Evolutionary conservation across 2,797 vertebrate species (phyloP), one percentile per base, ranked within the genome.

Genomic region (Lindbergichthys nudifrons): DNA sequence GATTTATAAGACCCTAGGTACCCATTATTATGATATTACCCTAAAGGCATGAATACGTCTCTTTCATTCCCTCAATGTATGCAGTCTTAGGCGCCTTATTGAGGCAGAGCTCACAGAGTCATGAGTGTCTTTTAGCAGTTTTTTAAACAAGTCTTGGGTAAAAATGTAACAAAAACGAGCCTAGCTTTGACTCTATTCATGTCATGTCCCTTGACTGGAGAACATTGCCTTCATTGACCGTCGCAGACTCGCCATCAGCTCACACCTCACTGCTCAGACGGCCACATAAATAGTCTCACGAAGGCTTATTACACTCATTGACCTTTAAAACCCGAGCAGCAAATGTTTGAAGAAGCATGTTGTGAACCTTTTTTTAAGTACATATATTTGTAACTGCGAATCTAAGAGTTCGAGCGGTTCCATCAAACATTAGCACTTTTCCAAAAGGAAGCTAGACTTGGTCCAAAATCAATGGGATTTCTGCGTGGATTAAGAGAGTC

Each of bases 1-100:
- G 77, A 75, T 85, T 88, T 85, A 83, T 70, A 54, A 46, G 64
- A 72, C 65, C 76, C 81, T 64, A 72, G 79, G 82, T 86, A 81
- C 65, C 62, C 75, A 81, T 75, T 77, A 88, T 83, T 79, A 85
- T 65, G 57, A 82, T 84, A 76, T 80, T 50, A 78, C 69, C 80
- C 63, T 60, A 41, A 66, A 72, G 84, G 65, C 59, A 85, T 90
- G 83, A 93, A 92, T 91, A 71, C 11, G 1, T 64, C 70, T 83
- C 88, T 90, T 94, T 94, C 86, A 93, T 80, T 87, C 60, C 50
- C 66, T 66, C 61, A 14, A 52, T 80, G 68, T 70, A 77, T 80
- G 68, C 67, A 68, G 57, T 68, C 83, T 77, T 82, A 73, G 56
- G 68, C 78, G 80, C 45, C 80, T 68, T 77, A 61, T 73, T 71